A percentile compares a stretch with the other conserved stretches of the same genome.
phyloP scores from a whole-genome alignment of 2,113 vertebrate species.

The Grus americana region DNA sequence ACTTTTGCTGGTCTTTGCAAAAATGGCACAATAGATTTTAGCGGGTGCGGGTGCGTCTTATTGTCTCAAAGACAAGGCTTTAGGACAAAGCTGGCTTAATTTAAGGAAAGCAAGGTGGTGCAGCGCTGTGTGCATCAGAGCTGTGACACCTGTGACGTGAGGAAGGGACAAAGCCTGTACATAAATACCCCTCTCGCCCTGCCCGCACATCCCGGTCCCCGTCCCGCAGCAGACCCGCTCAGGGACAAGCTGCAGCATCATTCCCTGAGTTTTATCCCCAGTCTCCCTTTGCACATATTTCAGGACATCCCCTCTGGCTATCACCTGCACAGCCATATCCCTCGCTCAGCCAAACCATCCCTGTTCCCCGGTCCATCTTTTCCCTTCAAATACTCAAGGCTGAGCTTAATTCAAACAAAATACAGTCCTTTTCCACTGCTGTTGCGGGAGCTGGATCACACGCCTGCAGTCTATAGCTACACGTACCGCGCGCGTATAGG shows the following conservation, averaged over 20 bases:
- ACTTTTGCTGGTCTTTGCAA: constrained; percentile 75
- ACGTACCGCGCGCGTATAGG: fast-evolving
- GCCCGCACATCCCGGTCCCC: fast-evolving
- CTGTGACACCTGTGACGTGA: neutral
- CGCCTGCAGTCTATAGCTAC: neutral
- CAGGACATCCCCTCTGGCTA: neutral
- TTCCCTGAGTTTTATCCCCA: neutral
- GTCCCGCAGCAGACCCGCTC: neutral
- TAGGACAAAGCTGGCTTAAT: neutral
- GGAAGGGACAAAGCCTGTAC: neutral
- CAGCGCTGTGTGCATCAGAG: neutral
- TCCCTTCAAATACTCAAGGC: neutral
- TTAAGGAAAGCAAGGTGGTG: neutral
- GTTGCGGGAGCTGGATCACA: neutral
- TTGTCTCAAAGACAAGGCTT: neutral
- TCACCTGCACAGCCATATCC: too few species aligned
- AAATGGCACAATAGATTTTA: constrained; percentile 60
- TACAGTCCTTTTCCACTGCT: neutral
- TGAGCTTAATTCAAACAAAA: neutral
- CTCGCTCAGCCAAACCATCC: neutral
- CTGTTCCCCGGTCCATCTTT: neutral
- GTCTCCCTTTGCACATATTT: fast-evolving
- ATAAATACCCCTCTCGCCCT: neutral
- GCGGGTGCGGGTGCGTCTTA: neutral
- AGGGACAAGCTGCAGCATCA: neutral